Evolutionary conservation across 2,113 vertebrate species (phyloP), one percentile per base, ranked within the genome.

Genomic region (Ovis canadensis): DNA sequence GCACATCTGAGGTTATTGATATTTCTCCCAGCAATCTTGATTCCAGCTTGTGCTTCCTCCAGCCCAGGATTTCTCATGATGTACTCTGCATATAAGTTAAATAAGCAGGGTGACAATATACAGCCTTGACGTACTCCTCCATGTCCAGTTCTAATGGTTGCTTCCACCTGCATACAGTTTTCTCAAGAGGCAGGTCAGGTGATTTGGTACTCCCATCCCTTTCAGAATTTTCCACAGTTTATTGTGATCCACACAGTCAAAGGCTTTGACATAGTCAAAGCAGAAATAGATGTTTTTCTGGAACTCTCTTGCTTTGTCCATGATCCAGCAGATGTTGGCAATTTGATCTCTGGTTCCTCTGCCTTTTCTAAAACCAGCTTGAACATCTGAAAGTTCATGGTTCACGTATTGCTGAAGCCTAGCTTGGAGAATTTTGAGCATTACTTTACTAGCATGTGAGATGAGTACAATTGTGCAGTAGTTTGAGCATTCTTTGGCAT

Each of bases 301-400:
- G 33, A 67, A n/a, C 62, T 67, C 62, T 4, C 33, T 67, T n/a
- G 62, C 7, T 67, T n/a, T 67, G 19, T 67, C 14, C 3, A 67
- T n/a, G 16, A 67, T 67, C 33, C 62, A 67, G 3, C 0, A 0
- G 62, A 64, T 64, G 62, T 17, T n/a, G 62, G 7, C 13, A 17
- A 33, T 33, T 62, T 64, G 62, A 64, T 64, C 31, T 64, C 62
- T 33, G 15, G 31, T 64, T 64, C 62, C 31, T 64, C 62, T 64
- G 62, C 62, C 1, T 64, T n/a, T 64, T 64, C 15, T 17, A 64
- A 64, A 64, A 17, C 62, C 31, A 64, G 31, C 15, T 17, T n/a
- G 62, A 64, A n/a, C 3, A 64, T n/a, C 15, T 17, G 62, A 15
- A 64, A 64, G 62, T 64, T 17, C 31, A n/a, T 0, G 1, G 31